phyloP scores from a whole-genome alignment of 2,113 vertebrate genomes.

The Eudyptes chrysolophus region DNA sequence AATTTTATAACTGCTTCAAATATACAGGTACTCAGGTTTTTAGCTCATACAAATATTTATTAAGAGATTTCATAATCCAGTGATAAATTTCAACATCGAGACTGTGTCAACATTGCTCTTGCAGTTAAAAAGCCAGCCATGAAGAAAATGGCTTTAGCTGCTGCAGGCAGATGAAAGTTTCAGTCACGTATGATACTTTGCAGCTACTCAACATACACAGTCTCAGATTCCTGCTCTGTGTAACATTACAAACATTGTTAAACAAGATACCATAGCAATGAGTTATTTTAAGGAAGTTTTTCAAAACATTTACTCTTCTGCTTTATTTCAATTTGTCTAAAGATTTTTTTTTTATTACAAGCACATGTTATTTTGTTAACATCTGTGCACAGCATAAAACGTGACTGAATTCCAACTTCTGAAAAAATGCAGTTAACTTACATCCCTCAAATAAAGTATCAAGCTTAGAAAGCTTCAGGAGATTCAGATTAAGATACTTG shows the following conservation, averaged over 20 bases:
- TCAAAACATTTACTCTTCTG: constrained; percentile 84
- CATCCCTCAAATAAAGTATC: constrained; percentile 27
- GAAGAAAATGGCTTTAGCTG: constrained; percentile 36
- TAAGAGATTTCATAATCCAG: constrained; percentile 35
- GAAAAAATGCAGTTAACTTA: constrained; percentile 59
- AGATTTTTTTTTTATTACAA: constrained; percentile 78
- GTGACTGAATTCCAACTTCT: constrained; percentile 53
- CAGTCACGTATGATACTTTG: constrained; percentile 7
- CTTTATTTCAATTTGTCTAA: constrained; percentile 84
- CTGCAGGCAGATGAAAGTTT: constrained; percentile 56
- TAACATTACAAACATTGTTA: constrained; percentile 72
- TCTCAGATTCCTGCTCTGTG: constrained; percentile 67
- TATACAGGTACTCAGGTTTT: background rate
- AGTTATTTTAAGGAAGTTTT: constrained; percentile 82
- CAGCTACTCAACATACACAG: constrained; percentile 48
- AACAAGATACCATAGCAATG: constrained; percentile 73
- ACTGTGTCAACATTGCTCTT: background rate
- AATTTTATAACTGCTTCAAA: background rate
- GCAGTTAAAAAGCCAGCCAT: background rate
- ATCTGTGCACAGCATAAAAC: constrained; percentile 61
- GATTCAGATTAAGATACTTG: constrained; percentile 1
- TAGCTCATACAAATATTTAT: constrained; percentile 10
- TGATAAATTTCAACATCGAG: constrained; percentile 14
- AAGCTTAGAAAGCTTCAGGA: constrained; percentile 26
- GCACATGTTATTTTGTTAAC: constrained; percentile 74